These are phyloP conservation scores for Alviniconcha marisindica DNA, from an alignment of 1,140 invertebrate species.

Conservation along the genomic window DNA sequence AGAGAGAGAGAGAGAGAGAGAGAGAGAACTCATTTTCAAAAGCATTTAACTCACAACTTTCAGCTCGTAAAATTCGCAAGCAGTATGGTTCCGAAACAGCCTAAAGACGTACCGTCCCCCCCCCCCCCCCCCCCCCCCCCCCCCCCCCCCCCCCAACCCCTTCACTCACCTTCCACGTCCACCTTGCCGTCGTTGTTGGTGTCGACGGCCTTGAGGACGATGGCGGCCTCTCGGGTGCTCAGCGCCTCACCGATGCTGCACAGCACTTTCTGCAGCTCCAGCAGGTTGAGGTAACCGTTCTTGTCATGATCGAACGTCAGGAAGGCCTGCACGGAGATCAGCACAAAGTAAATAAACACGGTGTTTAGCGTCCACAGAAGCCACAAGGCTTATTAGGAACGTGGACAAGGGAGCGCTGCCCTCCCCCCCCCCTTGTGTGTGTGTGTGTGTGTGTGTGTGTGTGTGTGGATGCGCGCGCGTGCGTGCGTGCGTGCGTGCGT, in stretches of 20 bases:
- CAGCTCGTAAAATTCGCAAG: too few relatives aligned
- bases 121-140: background rate
- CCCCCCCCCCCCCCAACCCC: background rate
- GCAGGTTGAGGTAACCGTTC: slow-evolving; percentile 31
- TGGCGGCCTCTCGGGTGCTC: background rate
- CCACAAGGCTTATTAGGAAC: too few relatives aligned
- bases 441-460: too few relatives aligned
- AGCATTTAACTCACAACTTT: too few relatives aligned
- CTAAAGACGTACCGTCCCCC: background rate
- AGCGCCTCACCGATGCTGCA: slow-evolving; percentile 34
- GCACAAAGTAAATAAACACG: too few relatives aligned
- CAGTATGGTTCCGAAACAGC: background rate
- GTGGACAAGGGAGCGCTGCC: too few relatives aligned
- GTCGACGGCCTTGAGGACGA: slow-evolving; percentile 34
- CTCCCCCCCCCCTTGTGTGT: too few relatives aligned
- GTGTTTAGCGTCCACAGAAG: too few relatives aligned
- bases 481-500: too few relatives aligned
- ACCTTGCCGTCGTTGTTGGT: slow-evolving; percentile 35
- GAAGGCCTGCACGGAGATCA: slow-evolving; percentile 35
- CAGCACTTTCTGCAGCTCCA: slow-evolving; percentile 31
- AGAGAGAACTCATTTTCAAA: too few relatives aligned
- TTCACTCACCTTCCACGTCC: slow-evolving; percentile 5
- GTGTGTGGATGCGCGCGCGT: too few relatives aligned
- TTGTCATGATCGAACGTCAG: slow-evolving; percentile 39
- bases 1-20: too few relatives aligned